Conservation (phyloP, 1,140 invertebrate genomes). For the Tribolium madens region DNA sequence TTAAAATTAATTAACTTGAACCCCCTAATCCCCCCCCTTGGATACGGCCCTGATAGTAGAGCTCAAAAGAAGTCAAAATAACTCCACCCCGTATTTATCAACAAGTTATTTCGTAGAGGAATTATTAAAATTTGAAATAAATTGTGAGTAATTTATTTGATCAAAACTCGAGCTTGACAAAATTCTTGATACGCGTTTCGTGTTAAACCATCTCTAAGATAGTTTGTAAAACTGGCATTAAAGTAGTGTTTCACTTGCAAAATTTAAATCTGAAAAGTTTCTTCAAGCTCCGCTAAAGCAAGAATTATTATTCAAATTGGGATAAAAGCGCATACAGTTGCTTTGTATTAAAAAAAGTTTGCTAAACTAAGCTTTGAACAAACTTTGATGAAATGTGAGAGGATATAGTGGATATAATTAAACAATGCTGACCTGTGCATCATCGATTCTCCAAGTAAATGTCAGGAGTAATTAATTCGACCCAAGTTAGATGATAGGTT, state of each 20-base stretch:
- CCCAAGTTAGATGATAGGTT: slow-evolving; percentile 9
- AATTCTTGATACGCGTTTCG: background rate
- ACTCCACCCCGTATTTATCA: too few species aligned
- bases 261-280: background rate
- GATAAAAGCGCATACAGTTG: background rate
- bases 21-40: too few species aligned
- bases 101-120: too few species aligned
- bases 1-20: too few species aligned
- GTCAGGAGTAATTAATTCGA: background rate
- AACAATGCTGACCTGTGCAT: slow-evolving; percentile 4
- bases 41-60: too few species aligned
- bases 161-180: background rate
- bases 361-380: background rate
- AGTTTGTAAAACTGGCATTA: background rate
- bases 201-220: background rate
- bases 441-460: slow-evolving; percentile 4
- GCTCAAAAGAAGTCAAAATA: too few species aligned
- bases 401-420: background rate
- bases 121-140: too few species aligned
- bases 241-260: background rate
- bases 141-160: too few species aligned
- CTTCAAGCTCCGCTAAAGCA: background rate
- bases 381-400: background rate
- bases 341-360: background rate
- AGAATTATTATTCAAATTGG: background rate